Base-by-base conservation (phyloP, 1,140 invertebrate genomes). In the Littorina saxatilis region DNA sequence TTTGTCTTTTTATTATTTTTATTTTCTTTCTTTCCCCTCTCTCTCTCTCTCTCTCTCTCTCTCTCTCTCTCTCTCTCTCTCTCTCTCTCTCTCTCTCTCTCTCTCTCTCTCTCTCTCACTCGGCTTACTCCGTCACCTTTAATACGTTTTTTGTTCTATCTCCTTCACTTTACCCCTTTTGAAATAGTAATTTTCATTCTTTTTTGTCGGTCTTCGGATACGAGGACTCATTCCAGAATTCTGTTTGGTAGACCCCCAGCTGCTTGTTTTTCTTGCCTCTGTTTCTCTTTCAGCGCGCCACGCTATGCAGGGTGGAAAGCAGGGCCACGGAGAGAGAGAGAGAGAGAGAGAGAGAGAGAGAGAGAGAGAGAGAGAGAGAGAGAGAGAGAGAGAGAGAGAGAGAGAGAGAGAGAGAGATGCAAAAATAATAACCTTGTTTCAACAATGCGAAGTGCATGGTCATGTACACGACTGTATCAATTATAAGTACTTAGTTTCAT, bases 21-120 rank as follows among this genome's bases (percentile, higher is more conserved):
- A n/a, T 27, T 58, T 20, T 58, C 55, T 58, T 20, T 7, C 20
- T 58, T 20, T 63, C 61, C n/a, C 35, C 7, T 63, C 27, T 63
- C 7, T 63, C 27, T 76, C 40, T 75, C 37, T 75, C 73, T 75
- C 37, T 75, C 40, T 75, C 27, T 75, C 73, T 47, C 27, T 47
- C 39, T 75, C 1, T 75, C 73, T 75, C 1, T 75, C 73, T 75
- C 1, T 75, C 73, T 75, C 1, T 75, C 73, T 75, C 1, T 75
- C 73, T 75, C 1, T 75, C 73, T 75, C 1, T 75, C 73, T 75
- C 73, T 75, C 73, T 75, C 73, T 75, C 73, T 75, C 32, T 75
- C 32, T 75, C 32, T 47, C n/a, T n/a, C n/a, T n/a, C n/a, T n/a
- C n/a, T n/a, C n/a, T n/a, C n/a, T n/a, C n/a, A n/a, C n/a, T n/a